Percentiles rank a stretch among this genome's conserved stretches.
phyloP scores from a whole-genome alignment of 2,797 vertebrate species.

The Hemibagrus guttatus region DNA sequence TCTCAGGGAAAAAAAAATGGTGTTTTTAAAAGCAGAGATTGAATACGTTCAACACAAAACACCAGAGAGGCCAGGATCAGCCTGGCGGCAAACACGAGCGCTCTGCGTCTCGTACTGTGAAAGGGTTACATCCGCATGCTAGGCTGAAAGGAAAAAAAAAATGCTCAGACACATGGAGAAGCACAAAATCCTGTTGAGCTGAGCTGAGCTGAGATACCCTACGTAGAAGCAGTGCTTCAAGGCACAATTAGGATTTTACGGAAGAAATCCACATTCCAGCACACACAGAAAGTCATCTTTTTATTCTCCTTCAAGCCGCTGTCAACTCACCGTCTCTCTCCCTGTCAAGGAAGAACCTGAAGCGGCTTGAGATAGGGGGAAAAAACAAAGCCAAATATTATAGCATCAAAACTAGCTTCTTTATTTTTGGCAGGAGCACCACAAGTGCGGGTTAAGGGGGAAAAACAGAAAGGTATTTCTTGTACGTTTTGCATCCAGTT shows the following conservation, averaged over 20 bases:
- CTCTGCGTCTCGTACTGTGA: conserved; percentile 77
- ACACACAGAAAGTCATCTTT: conserved; percentile 81
- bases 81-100: conserved; percentile 75
- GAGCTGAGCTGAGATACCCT: conserved; percentile 80
- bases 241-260: conserved; percentile 89
- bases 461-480: conserved; percentile 64
- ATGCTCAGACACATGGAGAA: conserved; percentile 70
- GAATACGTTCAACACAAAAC: conserved; percentile 69
- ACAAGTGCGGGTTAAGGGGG: conserved; percentile 60
- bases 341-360: conserved; percentile 77
- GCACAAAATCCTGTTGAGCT: conserved; percentile 83
- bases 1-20: conserved; percentile 41
- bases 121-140: conserved; percentile 79
- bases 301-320: conserved; percentile 75
- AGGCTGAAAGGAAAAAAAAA: conserved; percentile 55
- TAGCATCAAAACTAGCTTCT: conserved; percentile 73
- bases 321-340: conserved; percentile 68
- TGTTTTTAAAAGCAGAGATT: conserved; percentile 61
- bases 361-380: conserved; percentile 75
- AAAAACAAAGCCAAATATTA: conserved; percentile 59
- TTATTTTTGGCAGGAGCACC: conserved; percentile 70
- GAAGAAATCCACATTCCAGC: conserved; percentile 84
- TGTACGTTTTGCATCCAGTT: conserved; percentile 73
- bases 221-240: conserved; percentile 77
- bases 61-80: conserved; percentile 71